Evolutionary conservation across 64 coral and sea anemone species (phyloP), one percentile per base, ranked within the genome.

Genomic region (Montipora sp.): DNA sequence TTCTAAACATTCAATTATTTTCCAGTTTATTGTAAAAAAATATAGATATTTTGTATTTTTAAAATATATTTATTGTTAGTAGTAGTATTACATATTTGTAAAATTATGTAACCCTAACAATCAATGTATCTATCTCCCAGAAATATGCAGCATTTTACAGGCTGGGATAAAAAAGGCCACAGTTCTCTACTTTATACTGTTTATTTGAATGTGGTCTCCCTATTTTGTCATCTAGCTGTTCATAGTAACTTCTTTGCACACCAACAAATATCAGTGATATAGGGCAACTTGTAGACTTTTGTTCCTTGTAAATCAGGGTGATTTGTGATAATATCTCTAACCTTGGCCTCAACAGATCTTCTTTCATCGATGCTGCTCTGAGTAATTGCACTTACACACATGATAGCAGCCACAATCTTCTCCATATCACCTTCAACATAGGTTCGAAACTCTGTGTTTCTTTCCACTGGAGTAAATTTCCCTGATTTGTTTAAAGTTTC

Each of bases 221-320:
- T 36, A 36, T 36, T 36, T 36, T 36, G 36, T 36, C 36, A 36
- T 36, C 36, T 36, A 36, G 1, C 36, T 36, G 36, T 36, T 36
- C 2, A 36, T 36, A 8, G 46, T 88, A 73, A 79, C 23, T 88
- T 59, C 46, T 89, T 89, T 23, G 51, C 61, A 93, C 91, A 93
- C 91, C 91, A 93, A 61, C 86, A 93, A 22, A 93, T 87, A 48
- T 84, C 83, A 22, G 60, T 80, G 7, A 93, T 65, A 53, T 88
- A 88, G 13, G 91, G 84, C n/a, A 93, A 75, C 48, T 87, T 87
- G 47, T 76, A 93, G n/a, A 20, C 21, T 87, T 63, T 67, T 18
- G 65, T 65, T 7, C 91, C 91, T 93, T 93, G 61, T 48, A 93
- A 55, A 72, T 93, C 91, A 79, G 91, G 91, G 74, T 93, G 82